Percentiles rank a stretch among this genome's conserved stretches.
phyloP scores from a whole-genome alignment of 2,888 invertebrate species.

The Ophonus ardosiacus region DNA sequence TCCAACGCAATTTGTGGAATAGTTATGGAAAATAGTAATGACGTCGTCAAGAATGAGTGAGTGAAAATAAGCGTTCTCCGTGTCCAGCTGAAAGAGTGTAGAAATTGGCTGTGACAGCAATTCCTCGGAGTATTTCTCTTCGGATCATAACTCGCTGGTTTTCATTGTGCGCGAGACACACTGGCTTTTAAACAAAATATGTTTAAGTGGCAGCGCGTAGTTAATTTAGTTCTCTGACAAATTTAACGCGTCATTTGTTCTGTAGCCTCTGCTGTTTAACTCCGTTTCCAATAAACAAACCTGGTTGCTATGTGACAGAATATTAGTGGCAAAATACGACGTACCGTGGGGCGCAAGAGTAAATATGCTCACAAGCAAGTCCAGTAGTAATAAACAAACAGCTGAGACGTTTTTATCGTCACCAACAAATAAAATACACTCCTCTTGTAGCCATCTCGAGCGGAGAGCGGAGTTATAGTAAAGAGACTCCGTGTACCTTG shows the following conservation, averaged over 20 bases:
- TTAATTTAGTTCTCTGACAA: slow-evolving; percentile 54
- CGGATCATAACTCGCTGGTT: slow-evolving; percentile 8
- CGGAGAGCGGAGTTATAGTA: background rate
- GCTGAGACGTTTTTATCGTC: slow-evolving; percentile 59
- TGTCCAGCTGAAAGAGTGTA: slow-evolving; percentile 32
- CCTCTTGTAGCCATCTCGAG: slow-evolving; percentile 28
- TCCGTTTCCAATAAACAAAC: slow-evolving; percentile 48
- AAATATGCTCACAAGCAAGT: slow-evolving; percentile 44
- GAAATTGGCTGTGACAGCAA: slow-evolving; percentile 40
- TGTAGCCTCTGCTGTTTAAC: slow-evolving; percentile 50
- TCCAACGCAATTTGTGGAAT: background rate
- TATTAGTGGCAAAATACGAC: slow-evolving; percentile 60
- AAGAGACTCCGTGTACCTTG: background rate
- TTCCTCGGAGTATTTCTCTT: slow-evolving; percentile 24
- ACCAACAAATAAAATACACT: slow-evolving; percentile 60
- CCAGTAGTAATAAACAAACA: slow-evolving; percentile 63
- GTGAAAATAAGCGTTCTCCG: slow-evolving; percentile 6
- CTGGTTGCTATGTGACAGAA: slow-evolving; percentile 45
- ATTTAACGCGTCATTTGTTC: slow-evolving; percentile 58
- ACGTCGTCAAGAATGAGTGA: background rate
- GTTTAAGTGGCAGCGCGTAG: slow-evolving; percentile 35
- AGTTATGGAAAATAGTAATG: background rate
- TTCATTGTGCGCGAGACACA: slow-evolving; percentile 41
- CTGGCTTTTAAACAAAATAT: slow-evolving; percentile 53
- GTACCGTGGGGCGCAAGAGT: slow-evolving; percentile 46